Conservation (phyloP, 2,113 vertebrate genomes). For the Onychostruthus taczanowskii region DNA sequence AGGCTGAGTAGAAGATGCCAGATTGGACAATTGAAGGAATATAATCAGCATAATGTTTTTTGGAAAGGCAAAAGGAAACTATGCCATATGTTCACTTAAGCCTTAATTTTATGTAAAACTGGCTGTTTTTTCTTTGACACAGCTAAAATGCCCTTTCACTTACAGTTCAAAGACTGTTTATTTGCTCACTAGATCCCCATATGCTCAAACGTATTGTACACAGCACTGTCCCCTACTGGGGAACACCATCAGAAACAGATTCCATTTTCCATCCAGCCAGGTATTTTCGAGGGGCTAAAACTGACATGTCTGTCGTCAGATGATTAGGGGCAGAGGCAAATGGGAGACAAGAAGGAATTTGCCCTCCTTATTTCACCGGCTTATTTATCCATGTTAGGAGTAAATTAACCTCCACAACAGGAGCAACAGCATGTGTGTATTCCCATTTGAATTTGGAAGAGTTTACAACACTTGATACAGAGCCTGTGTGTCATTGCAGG, state of each 20-base stretch:
- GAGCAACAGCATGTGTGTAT: background rate
- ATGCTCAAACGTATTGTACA: slow-evolving; percentile 45
- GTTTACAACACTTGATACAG: background rate
- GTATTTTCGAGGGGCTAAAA: slow-evolving; percentile 15
- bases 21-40: slow-evolving; percentile 85
- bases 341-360: background rate
- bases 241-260: background rate
- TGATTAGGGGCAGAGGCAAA: background rate
- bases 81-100: slow-evolving; percentile 86
- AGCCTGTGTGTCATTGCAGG: background rate
- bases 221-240: slow-evolving; percentile 71
- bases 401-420: background rate
- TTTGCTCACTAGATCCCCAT: slow-evolving; percentile 68
- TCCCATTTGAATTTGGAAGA: background rate
- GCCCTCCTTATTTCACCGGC: background rate
- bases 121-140: slow-evolving; percentile 78
- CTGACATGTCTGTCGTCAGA: background rate
- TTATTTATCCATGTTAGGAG: background rate
- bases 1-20: slow-evolving; percentile 75
- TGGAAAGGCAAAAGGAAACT: slow-evolving; percentile 84
- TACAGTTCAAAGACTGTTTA: slow-evolving; percentile 76
- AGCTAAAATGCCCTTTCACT: slow-evolving; percentile 79
- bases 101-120: slow-evolving; percentile 83
- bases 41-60: slow-evolving; percentile 87
- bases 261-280: background rate